Evolutionary conservation across 2,797 vertebrate species (phyloP).

Genomic region (Acridotheres tristis): DNA sequence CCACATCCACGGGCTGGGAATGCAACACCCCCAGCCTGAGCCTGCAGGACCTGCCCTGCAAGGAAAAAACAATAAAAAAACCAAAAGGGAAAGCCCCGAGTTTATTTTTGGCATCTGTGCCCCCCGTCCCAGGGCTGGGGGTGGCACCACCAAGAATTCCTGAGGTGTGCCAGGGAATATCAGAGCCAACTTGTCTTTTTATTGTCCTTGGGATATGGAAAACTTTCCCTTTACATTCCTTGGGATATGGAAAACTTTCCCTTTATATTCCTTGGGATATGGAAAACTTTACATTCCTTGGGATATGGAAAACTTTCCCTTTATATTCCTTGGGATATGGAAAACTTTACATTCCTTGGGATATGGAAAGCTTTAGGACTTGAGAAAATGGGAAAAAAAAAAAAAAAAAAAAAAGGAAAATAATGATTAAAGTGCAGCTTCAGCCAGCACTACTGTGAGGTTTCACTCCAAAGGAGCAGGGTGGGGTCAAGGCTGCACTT

Average conservation of each 20-base stretch:
- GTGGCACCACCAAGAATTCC: rapidly evolving
- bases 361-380: no score
- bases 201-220: neutral
- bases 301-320: no score
- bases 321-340: no score
- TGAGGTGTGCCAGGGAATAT: neutral
- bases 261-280: no score
- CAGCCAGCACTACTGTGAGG: neutral
- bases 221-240: no score
- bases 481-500: neutral
- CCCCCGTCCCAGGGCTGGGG: neutral
- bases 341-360: no score
- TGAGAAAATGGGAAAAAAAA: rapidly evolving
- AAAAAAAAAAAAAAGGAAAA: rapidly evolving
- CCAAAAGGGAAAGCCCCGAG: neutral
- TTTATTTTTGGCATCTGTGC: neutral
- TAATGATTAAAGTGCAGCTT: neutral
- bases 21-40: neutral
- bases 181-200: rapidly evolving
- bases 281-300: no score
- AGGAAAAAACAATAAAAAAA: no score
- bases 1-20: rapidly evolving
- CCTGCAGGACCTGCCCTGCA: neutral
- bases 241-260: no score
- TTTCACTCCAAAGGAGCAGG: neutral